Evolutionary conservation across 2,113 vertebrate species (phyloP).

Genomic region (Symphodus melops): DNA sequence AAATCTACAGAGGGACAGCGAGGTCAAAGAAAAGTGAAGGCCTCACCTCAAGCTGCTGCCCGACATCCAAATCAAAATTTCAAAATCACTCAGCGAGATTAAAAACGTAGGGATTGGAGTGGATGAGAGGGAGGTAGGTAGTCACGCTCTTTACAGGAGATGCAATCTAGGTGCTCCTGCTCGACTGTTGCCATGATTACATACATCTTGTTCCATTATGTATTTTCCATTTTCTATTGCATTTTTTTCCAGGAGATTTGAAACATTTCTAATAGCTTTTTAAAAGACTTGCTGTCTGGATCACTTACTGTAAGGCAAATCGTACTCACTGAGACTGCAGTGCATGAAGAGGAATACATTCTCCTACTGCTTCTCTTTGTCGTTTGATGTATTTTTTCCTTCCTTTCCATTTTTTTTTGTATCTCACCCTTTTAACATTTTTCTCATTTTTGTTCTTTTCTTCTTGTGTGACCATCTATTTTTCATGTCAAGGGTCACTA

Average conservation of each 20-base stretch:
- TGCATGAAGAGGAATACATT: constrained; percentile 46
- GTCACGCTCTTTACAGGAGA: constrained; percentile 31
- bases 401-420: not conserved
- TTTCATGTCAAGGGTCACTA: constrained; percentile 4
- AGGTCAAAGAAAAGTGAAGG: constrained; percentile 67
- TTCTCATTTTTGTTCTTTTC: too few relatives aligned
- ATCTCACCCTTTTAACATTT: constrained; percentile 14
- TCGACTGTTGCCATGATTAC: constrained; percentile 74
- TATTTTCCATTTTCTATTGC: constrained; percentile 67
- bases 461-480: not conserved
- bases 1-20: constrained; percentile 53
- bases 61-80: constrained; percentile 77
- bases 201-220: constrained; percentile 75
- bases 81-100: constrained; percentile 85
- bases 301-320: constrained; percentile 58
- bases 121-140: constrained; percentile 44
- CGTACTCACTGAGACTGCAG: constrained; percentile 38
- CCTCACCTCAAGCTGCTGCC: constrained; percentile 66
- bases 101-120: constrained; percentile 66
- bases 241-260: constrained; percentile 76
- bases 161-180: constrained; percentile 57
- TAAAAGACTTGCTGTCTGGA: constrained; percentile 71
- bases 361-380: constrained; percentile 38
- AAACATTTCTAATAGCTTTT: constrained; percentile 81
- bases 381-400: constrained; percentile 18